Base-by-base conservation (phyloP, 1,140 invertebrate genomes). In the Neelides sp. region DNA sequence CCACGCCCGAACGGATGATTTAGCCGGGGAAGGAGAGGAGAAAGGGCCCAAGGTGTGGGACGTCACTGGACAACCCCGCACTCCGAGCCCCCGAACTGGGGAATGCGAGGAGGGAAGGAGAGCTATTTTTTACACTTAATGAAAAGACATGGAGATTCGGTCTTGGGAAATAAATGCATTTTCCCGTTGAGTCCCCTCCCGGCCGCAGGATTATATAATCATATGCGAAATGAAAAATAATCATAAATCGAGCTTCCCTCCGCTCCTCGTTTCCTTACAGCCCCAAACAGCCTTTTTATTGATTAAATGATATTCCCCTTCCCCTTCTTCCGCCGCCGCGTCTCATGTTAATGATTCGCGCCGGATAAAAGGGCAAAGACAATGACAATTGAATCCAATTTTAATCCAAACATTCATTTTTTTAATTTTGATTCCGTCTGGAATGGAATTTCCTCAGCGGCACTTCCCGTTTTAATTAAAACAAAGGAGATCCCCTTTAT, bases 91-190 rank as follows among this genome's bases (percentile, higher is more conserved):
- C 3, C 41, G 24, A 26, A n/a, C n/a, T n/a, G 28, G n/a, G 7
- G 28, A 32, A 8, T 5, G 28, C 28, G n/a, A 32, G n/a, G n/a
- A 32, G n/a, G 28, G 36, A 39, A 19, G 36, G 7, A 32, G n/a
- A 32, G 53, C 53, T 46, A 55, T 55, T 55, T 55, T 55, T 55
- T 55, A 55, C 53, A 55, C 53, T 55, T 50, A 55, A 55, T 55
- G 48, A 55, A 54, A 55, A 55, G 53, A 7, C 36, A 19, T 39
- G 12, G 19, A 7, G 12, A 39, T 39, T 19, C 42, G 13, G 15
- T 45, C 37, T 39, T 48, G 26, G 4, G 41, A 13, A 54, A 49
- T 54, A 50, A 49, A 49, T 54, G 50, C 27, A 44, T 54, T 44
- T 54, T 50, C 23, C 17, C 48, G 36, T 47, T 50, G 42, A 30